phyloP scores from a whole-genome alignment of 2,113 vertebrate genomes.

The Neopipo cinnamomea region DNA sequence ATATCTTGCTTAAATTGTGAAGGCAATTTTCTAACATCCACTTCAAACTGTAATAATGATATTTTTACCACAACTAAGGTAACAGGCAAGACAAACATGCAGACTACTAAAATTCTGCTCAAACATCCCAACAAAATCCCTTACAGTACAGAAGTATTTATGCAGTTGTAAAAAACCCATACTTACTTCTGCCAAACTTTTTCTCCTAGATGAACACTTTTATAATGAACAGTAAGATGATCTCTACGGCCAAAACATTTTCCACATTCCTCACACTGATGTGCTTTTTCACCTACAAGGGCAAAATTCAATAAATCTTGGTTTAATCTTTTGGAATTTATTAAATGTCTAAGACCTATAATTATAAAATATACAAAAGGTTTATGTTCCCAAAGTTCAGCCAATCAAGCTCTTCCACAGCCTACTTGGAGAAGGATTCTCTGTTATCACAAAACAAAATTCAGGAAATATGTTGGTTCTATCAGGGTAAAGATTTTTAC shows the following conservation, averaged over 20 bases:
- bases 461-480: neutral
- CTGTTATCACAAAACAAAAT: neutral
- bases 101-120: neutral
- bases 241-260: slow-evolving; percentile 96
- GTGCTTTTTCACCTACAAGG: slow-evolving; percentile 89
- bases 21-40: neutral
- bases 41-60: neutral
- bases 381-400: neutral
- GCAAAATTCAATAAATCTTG: neutral
- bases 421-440: neutral
- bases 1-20: neutral
- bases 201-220: slow-evolving; percentile 94
- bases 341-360: neutral
- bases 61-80: neutral
- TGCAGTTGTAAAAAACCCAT: neutral
- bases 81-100: neutral
- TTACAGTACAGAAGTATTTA: neutral
- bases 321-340: neutral
- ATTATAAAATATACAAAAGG: neutral
- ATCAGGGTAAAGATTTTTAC: neutral
- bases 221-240: slow-evolving; percentile 96
- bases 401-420: neutral
- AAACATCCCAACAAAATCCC: neutral
- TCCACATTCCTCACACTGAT: slow-evolving; percentile 98
- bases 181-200: slow-evolving; percentile 98